Evolutionary conservation across 2,113 vertebrate genomes (phyloP).

Genomic region (Mirounga angustirostris): DNA sequence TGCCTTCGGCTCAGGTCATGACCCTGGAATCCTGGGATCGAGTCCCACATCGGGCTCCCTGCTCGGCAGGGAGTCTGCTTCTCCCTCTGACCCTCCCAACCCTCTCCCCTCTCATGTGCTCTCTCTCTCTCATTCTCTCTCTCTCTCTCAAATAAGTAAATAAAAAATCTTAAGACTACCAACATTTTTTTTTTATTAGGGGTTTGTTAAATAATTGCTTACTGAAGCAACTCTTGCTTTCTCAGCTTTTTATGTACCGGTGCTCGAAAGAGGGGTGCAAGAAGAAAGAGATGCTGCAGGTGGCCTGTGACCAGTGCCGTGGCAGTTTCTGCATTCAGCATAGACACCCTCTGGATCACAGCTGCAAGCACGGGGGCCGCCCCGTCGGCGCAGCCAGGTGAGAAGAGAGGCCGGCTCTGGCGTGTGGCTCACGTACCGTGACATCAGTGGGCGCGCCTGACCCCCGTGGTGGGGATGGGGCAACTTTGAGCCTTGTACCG

Average conservation of each 20-base stretch:
- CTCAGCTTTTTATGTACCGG: constrained; percentile 93
- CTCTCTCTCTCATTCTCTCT: too few relatives aligned
- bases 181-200: background rate
- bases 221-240: background rate
- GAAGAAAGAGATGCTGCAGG: constrained; percentile 94
- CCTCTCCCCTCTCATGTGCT: too few relatives aligned
- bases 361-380: constrained; percentile 86
- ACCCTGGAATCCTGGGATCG: too few relatives aligned
- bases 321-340: constrained; percentile 96
- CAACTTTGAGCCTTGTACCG: background rate
- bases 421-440: fast-evolving
- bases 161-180: too few relatives aligned
- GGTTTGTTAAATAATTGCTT: background rate
- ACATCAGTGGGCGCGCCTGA: background rate
- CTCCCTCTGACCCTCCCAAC: too few relatives aligned
- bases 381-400: constrained; percentile 90
- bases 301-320: constrained; percentile 92
- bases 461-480: fast-evolving
- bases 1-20: too few relatives aligned
- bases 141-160: too few relatives aligned
- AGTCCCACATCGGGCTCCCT: too few relatives aligned
- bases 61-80: too few relatives aligned
- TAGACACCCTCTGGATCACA: constrained; percentile 94
- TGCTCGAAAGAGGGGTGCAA: constrained; percentile 95
- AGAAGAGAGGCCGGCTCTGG: background rate